Evolutionary conservation across 1,140 invertebrate species (phyloP), one percentile per base, ranked within the genome.

Genomic region (Drosophila sp.): DNA sequence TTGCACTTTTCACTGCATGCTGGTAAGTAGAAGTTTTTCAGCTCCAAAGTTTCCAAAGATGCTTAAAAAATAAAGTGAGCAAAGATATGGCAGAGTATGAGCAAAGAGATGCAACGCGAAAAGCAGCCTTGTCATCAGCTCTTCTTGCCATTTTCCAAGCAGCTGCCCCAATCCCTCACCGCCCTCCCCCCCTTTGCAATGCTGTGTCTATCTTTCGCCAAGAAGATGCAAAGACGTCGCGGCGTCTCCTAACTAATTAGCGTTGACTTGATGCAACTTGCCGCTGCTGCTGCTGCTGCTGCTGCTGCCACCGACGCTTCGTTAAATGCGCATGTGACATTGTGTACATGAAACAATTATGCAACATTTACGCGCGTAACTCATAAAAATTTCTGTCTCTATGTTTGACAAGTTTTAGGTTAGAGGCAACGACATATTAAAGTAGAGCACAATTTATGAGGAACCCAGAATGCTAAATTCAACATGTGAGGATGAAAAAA

Each of bases 321-420:
- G 81, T 80, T 85, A 85, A 76, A 55, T 68, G 66, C 63, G 81
- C 81, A 65, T 75, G 78, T 78, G 70, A 80, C 73, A 80, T 85
- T 85, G 80, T 79, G 69, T 63, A 76, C 41, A 69, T 71, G 70
- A 80, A 72, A 75, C 82, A 85, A 85, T 86, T 85, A 86, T 77
- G 78, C 81, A 78, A 72, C 77, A 85, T 77, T 80, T 77, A 84
- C 70, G 77, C 63, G 56, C 56, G 44, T 50, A 66, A 27, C 72
- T 80, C 64, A 71, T 76, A 71, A 57, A 56, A 75, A 40, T 62
- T 60, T 61, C 33, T 66, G 17, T 50, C 44, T 50, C 7, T 10
- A 8, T 50, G 6, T 27, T 47, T 25, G 7, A 50, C 23, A 3
- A 50, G 23, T 50, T 50, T 50, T 27, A 47, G 44, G 7, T 27